Percentiles rank a stretch among this genome's conserved stretches.
These are phyloP conservation scores for Colletes gigas DNA, from an alignment of 1,140 invertebrate genomes.

Conservation along the genomic window DNA sequence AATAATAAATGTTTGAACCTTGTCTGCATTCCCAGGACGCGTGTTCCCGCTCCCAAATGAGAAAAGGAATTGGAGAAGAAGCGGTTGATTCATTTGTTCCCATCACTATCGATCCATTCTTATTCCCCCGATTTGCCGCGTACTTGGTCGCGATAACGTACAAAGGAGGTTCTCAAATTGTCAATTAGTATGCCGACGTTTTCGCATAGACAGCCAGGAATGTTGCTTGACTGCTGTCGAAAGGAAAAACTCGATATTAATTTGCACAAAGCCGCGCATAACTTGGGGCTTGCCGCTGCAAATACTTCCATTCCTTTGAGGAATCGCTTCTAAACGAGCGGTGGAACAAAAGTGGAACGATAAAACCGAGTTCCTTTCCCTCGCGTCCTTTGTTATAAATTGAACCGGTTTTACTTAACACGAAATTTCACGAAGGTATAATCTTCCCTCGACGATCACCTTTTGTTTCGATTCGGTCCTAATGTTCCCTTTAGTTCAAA, in stretches of 20 bases:
- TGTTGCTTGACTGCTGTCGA: conserved; percentile 45
- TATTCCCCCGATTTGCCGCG: conserved; percentile 12
- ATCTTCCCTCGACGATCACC: conserved; percentile 15
- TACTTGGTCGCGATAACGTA: not conserved
- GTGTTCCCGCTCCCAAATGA: not conserved
- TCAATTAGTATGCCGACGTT: conserved; percentile 56
- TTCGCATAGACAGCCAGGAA: conserved; percentile 47
- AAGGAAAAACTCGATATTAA: conserved; percentile 50
- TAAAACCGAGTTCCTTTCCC: conserved; percentile 19
- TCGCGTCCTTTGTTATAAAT: conserved; percentile 26
- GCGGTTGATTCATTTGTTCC: not conserved
- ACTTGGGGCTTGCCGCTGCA: not conserved
- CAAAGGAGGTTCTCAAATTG: conserved; percentile 37
- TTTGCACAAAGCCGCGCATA: conserved; percentile 21
- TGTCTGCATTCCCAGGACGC: no score
- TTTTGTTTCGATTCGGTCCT: conserved; percentile 6
- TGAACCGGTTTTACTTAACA: conserved; percentile 24
- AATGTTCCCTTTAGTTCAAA: conserved; percentile 22
- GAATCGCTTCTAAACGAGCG: conserved; percentile 40
- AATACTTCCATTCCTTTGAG: conserved; percentile 45
- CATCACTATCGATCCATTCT: not conserved
- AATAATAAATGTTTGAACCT: not conserved
- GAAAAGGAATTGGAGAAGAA: not conserved
- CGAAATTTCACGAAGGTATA: conserved; percentile 34
- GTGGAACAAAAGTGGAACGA: conserved; percentile 29